Evolutionary conservation across 2,113 vertebrate genomes (phyloP), one percentile per base, ranked within the genome.

Genomic region (Percopsis transmontana): DNA sequence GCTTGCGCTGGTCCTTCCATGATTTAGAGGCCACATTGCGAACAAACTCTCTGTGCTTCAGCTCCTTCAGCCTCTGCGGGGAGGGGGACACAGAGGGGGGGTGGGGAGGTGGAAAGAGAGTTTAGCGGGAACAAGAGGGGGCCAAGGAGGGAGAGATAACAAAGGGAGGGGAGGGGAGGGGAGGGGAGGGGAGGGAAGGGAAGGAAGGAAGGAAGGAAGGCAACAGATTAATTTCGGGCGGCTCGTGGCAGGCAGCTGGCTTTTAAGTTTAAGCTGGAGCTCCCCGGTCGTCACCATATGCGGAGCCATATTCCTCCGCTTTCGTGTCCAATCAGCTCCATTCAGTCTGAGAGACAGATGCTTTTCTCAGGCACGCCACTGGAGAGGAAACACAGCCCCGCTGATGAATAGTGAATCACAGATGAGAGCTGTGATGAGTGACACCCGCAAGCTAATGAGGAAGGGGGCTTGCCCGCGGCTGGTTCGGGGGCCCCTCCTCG

Each of bases 1-100:
- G 96, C 81, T 99, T 99, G 87, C 94, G 96, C 71, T 98, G 96
- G 92, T 98, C 96, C 91, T 99, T 99, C 96, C 97, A 98, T 38
- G 96, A 97, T 89, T 98, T 99, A 27, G 97, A 99, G 82, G 97
- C 94, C 82, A 99, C 97, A 18, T 99, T 99, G 66, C 97, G 92
- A 85, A 96, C 96, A 91, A 97, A 99, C 90, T 99, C 97, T 70
- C 97, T 92, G 85, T 99, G 97, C 86, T 99, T 97, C 82, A 99
- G 91, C 86, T 99, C 97, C 87, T 99, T 99, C 84, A 99, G 87
- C 87, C 97, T 95, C 97, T 98, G 81, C 50, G 51, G 57, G 60
- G 62, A 54, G 58, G 48, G 27, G 64, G 72, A 50, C 78, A 70
- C 5, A 70, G 15, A 64, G 21, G 51, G 14, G 66, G 52, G 20